Evolutionary conservation across 2,113 vertebrate species (phyloP).

Genomic region (Sturnus vulgaris): DNA sequence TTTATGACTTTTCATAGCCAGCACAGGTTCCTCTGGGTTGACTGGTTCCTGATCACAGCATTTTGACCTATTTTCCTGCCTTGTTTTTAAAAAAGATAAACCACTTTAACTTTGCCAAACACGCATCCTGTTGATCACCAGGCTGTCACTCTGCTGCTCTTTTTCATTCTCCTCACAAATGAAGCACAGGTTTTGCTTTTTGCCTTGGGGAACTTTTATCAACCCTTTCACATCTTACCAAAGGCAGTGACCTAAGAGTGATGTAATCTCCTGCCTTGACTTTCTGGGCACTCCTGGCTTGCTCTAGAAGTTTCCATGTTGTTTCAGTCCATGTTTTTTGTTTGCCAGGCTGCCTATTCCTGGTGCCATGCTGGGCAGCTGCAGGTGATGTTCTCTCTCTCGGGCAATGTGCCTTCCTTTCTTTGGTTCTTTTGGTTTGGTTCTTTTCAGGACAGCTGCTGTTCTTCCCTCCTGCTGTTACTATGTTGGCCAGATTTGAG

Average conservation of each 20-base stretch:
- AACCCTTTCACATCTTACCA: neutral
- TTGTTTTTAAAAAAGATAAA: neutral
- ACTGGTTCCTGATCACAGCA: neutral
- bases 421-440: neutral
- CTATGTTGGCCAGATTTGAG: neutral
- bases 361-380: neutral
- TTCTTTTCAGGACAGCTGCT: neutral
- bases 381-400: neutral
- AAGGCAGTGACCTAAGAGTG: neutral
- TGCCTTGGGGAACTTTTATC: accelerated
- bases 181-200: neutral
- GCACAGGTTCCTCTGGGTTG: neutral
- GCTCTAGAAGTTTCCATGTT: accelerated
- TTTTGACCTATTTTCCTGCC: neutral
- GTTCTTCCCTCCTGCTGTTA: neutral
- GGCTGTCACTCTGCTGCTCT: neutral
- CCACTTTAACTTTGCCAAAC: neutral
- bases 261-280: neutral
- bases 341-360: neutral
- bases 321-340: neutral
- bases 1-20: neutral
- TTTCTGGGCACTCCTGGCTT: neutral
- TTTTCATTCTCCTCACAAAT: neutral
- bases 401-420: neutral
- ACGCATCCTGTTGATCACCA: neutral